Evolutionary conservation across 2,797 vertebrate species (phyloP).

Genomic region (Sarcoramphus papa): DNA sequence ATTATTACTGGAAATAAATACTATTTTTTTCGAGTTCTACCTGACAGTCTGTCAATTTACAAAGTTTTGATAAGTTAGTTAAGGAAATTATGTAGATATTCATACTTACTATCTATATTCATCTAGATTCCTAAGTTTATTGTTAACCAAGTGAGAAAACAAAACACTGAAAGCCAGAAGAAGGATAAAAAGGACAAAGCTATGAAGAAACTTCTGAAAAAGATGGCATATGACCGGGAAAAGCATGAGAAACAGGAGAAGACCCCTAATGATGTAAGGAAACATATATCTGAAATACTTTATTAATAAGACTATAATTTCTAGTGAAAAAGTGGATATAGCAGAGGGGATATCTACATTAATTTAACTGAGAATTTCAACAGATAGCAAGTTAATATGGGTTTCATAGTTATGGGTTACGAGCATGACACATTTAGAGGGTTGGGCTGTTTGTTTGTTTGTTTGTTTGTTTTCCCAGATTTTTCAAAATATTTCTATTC

Average conservation of each 20-base stretch:
- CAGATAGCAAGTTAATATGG: background rate
- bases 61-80: background rate
- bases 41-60: background rate
- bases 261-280: constrained; percentile 79
- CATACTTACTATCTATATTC: background rate
- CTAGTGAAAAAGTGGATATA: background rate
- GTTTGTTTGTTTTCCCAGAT: background rate
- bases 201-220: constrained; percentile 91
- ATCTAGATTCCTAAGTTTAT: constrained; percentile 94
- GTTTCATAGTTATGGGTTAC: background rate
- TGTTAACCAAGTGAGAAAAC: constrained; percentile 90
- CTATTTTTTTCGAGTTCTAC: background rate
- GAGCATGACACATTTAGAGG: background rate
- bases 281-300: background rate
- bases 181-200: constrained; percentile 86
- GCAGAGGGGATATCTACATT: background rate
- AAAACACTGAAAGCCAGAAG: constrained; percentile 85
- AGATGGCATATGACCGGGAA: constrained; percentile 87
- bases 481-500: background rate
- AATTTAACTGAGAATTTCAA: background rate
- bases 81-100: background rate
- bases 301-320: background rate
- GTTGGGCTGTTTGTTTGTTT: background rate
- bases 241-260: constrained; percentile 86
- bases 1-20: background rate